A percentile compares a stretch with the other conserved stretches of the same genome.
Conservation (phyloP, 2,888 invertebrate genomes). For the Pelosia muscerda region DNA sequence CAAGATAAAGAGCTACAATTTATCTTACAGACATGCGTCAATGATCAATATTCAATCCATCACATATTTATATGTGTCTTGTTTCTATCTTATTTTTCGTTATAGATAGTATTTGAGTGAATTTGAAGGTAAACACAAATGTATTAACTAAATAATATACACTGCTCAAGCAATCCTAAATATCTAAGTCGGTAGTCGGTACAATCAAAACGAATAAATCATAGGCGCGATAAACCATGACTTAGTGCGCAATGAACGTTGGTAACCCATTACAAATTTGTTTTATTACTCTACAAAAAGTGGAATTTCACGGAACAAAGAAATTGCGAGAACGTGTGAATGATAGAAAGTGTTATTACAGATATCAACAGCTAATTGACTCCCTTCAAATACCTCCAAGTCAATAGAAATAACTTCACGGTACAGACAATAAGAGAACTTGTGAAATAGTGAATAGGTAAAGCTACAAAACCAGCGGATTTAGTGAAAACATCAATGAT, state of each 20-base stretch:
- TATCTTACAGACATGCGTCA: slow-evolving; percentile 31
- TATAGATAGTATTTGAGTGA: not conserved
- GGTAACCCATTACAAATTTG: slow-evolving; percentile 54
- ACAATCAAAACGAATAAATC: slow-evolving; percentile 39
- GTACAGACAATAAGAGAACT: slow-evolving; percentile 49
- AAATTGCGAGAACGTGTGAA: slow-evolving; percentile 61
- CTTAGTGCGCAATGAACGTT: slow-evolving; percentile 49
- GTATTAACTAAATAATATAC: not conserved
- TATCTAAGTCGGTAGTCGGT: slow-evolving; percentile 13
- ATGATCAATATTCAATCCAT: slow-evolving; percentile 33
- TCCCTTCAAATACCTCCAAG: slow-evolving; percentile 71
- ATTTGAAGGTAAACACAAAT: not conserved
- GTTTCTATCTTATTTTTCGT: slow-evolving; percentile 26
- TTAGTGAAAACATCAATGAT: not conserved
- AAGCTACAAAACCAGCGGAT: slow-evolving; percentile 41
- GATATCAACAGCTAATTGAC: slow-evolving; percentile 68
- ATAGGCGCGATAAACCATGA: slow-evolving; percentile 49
- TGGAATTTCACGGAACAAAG: slow-evolving; percentile 59
- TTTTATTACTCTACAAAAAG: slow-evolving; percentile 52
- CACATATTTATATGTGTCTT: slow-evolving; percentile 23
- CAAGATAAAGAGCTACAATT: slow-evolving; percentile 34
- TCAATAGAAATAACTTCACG: slow-evolving; percentile 59
- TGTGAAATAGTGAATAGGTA: slow-evolving; percentile 45
- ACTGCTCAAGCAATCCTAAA: not conserved
- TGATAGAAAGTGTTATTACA: slow-evolving; percentile 59